Evolutionary conservation across 2,797 vertebrate species (phyloP), one percentile per base, ranked within the genome.

Genomic region (Spinus olivaceus): DNA sequence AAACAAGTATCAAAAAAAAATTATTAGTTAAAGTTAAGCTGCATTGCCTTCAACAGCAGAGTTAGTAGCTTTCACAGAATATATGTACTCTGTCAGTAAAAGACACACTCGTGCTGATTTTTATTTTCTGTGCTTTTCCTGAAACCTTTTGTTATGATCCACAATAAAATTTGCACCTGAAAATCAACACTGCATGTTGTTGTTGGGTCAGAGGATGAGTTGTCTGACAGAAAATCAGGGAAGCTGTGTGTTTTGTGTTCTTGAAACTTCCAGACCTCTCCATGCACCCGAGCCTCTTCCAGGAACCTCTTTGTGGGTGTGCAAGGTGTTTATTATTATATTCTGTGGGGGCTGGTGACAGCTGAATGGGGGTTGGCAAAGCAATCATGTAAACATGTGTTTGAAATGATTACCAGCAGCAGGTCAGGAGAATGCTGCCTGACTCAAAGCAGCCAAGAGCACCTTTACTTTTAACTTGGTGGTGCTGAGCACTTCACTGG

Each of bases 141-240:
- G 73, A 94, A 84, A 72, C 47, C 25, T 89, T 90, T 90, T 90
- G 56, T 92, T 94, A 80, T 42, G 76, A 88, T 83, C 42, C 93
- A 96, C 90, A 95, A 96, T 96, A 97, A 96, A 97, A 90, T 76
- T 69, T 91, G 51, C 87, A 96, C 79, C 91, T 96, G 91, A 87
- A 91, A 95, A 90, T 88, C 70, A 65, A 61, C 54, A 54, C 54
- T 59, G 41, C 44, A 54, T 80, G 41, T 89, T 90, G n/a, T 80
- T 92, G 47, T 85, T 90, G 51, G 44, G 54, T 79, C 8, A 3
- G 60, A 83, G 57, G 67, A 42, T 73, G 72, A 86, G 19, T n/a
- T 56, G 14, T 37, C 32, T 61, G 24, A 50, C 27, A 13, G 42
- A 90, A 86, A 69, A 35, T 25, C 4, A 33, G 59, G 47, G 63